Conservation (phyloP, 2,888 invertebrate species). For the Apodemia hepburni region DNA sequence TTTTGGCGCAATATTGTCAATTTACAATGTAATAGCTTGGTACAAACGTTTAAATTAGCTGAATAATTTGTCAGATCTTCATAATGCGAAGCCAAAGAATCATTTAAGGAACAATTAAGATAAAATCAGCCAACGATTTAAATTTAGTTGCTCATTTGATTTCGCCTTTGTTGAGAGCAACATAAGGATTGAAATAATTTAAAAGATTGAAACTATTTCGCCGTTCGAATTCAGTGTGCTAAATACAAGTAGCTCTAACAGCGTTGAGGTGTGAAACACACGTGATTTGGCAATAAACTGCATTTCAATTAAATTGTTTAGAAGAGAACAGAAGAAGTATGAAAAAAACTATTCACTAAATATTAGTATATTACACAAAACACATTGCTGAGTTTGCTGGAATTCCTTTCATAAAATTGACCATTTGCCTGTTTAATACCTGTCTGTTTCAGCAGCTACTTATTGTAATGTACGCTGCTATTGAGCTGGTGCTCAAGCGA, state of each 20-base stretch:
- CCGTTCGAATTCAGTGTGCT: constrained; percentile 3
- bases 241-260: not conserved
- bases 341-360: no score
- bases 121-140: not conserved
- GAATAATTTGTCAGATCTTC: not conserved
- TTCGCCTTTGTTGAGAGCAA: not conserved
- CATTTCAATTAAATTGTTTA: not conserved
- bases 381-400: not conserved
- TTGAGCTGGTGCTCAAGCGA: no score
- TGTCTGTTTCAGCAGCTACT: no score
- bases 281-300: constrained; percentile 18
- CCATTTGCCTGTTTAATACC: not conserved
- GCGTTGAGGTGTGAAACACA: constrained; percentile 19
- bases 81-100: not conserved
- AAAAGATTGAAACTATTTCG: no score
- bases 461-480: no score
- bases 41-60: not conserved
- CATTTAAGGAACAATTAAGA: constrained; percentile 12
- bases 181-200: not conserved
- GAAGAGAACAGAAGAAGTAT: not conserved
- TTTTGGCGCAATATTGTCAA: not conserved
- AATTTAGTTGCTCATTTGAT: not conserved
- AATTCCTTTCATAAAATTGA: not conserved
- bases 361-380: no score
- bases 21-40: not conserved